A percentile compares a stretch with the other conserved stretches of the same genome.
Evolutionary conservation across 2,797 vertebrate species (phyloP).

Genomic region (Fringilla coelebs): DNA sequence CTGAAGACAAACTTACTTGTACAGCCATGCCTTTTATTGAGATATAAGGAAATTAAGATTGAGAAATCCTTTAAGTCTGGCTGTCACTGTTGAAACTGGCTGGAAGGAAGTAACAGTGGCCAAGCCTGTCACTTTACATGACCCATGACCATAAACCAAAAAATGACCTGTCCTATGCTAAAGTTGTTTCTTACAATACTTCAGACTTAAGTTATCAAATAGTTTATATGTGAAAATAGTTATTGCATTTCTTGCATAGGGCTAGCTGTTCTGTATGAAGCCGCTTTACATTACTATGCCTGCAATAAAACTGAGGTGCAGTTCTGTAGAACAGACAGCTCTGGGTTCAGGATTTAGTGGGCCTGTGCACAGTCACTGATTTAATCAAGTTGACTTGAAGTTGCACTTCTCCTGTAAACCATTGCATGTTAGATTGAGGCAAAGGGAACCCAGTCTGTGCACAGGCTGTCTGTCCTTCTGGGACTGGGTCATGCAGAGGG

Average conservation of each 20-base stretch:
- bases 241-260: neutral
- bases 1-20: neutral
- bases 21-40: neutral
- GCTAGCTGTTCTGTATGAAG: neutral
- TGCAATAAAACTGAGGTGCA: neutral
- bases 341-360: neutral
- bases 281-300: neutral
- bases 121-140: neutral
- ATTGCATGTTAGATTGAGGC: neutral
- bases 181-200: neutral
- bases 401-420: neutral
- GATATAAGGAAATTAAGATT: neutral
- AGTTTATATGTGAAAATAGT: neutral
- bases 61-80: neutral
- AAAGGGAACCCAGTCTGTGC: neutral
- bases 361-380: neutral
- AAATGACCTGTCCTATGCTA: neutral
- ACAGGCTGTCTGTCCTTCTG: neutral
- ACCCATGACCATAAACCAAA: neutral
- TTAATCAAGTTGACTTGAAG: neutral
- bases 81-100: neutral
- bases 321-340: neutral
- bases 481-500: neutral
- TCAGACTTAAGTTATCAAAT: neutral
- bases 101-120: neutral